Conservation (phyloP, 2,888 invertebrate genomes). For the Drosophila conformis region DNA sequence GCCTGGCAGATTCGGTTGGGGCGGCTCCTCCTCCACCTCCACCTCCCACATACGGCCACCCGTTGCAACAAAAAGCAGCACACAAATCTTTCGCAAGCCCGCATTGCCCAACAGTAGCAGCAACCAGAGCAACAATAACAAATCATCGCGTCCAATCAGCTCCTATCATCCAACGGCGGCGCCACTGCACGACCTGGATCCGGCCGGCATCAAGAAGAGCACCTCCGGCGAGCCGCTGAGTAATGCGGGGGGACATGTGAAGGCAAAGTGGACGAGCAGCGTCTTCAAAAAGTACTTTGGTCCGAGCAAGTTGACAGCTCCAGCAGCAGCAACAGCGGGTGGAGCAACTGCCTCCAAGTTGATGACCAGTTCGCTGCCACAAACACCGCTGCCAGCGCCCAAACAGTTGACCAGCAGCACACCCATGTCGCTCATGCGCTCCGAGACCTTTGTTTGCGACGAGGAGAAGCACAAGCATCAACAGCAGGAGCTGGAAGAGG, state of each 20-base stretch:
- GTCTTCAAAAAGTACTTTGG: conserved; percentile 81
- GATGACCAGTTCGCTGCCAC: conserved; percentile 60
- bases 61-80: conserved; percentile 46
- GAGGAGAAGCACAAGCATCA: conserved; percentile 61
- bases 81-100: conserved; percentile 75
- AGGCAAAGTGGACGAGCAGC: conserved; percentile 80
- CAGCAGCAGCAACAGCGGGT: neutral
- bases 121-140: neutral
- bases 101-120: conserved; percentile 46
- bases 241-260: conserved; percentile 77
- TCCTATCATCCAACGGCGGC: conserved; percentile 49
- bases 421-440: conserved; percentile 75
- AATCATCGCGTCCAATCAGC: conserved; percentile 53
- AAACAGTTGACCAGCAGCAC: conserved; percentile 60
- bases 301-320: conserved; percentile 40
- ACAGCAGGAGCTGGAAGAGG: conserved; percentile 10
- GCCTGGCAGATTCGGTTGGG: conserved; percentile 74
- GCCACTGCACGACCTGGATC: conserved; percentile 54
- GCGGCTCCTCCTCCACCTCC: conserved; percentile 3
- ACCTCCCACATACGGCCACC: conserved; percentile 67
- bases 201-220: conserved; percentile 75
- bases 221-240: conserved; percentile 80
- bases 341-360: conserved; percentile 7
- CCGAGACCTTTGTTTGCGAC: conserved; percentile 83
- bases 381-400: conserved; percentile 58